Evolutionary conservation across 1,140 invertebrate genomes (phyloP), one percentile per base, ranked within the genome.

Genomic region (Cherax destructor): DNA sequence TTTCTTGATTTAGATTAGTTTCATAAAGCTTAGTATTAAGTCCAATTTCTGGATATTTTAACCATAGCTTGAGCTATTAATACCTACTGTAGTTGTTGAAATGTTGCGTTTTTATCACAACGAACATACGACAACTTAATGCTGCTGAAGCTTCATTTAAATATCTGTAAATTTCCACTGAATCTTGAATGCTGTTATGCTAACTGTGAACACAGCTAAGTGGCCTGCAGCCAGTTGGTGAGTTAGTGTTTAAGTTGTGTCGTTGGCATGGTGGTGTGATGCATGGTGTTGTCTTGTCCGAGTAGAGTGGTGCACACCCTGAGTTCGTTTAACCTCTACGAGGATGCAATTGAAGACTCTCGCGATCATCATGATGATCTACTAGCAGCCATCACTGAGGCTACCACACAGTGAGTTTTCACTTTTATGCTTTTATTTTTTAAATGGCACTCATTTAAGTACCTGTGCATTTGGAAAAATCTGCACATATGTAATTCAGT

Each of bases 241-340:
- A 85, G 61, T 81, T 78, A 79, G 65, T 80, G 65, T 77, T 47
- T 88, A 56, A 69, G 56, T 56, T 83, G 30, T 52, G 80, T 50
- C 72, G 24, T 76, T 76, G 61, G 74, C 56, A 84, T 85, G 74
- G 56, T 88, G 79, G 89, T 81, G 76, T 83, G 74, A 83, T 88
- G 69, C 91, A 86, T 86, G 92, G 59, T 92, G 81, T 91, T 92
- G 74, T 91, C 65, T 93, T 65, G 85, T 85, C 72, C 56, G 24
- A 61, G 78, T 93, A 93, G 84, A 93, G 94, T 96, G 93, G 94
- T 96, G 72, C 95, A 96, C 93, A 94, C 95, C 81, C 93, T 95
- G 93, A 95, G 95, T 94, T 95, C 95, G 93, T 95, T 95, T 94
- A 95, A 95, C 94, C 93, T 95, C 83, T 96, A 96, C 93, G 95